Evolutionary conservation across 2,888 invertebrate species (phyloP), one percentile per base, ranked within the genome.

Genomic region (Tribolium freemani): DNA sequence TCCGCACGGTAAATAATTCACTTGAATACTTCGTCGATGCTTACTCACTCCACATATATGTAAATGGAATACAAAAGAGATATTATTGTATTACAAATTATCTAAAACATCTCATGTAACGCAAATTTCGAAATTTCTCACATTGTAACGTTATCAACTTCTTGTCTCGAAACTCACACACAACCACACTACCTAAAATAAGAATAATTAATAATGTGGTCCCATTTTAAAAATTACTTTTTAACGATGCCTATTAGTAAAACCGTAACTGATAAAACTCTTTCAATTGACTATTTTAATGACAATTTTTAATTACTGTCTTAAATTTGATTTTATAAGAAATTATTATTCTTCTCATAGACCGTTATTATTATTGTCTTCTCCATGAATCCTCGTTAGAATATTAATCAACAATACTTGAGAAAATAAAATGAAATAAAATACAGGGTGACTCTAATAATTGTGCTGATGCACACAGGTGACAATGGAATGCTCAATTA

Each of bases 21-120:
- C 44, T 11, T 50, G 66, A 58, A 71, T 57, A 53, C 63, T 70
- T 70, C n/a, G 16, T 26, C 54, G 44, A 26, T 46, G 60, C 68
- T 72, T 72, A 72, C 61, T 72, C 71, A 72, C 45, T 54, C 26
- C 10, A 8, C 20, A 10, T 54, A 56, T 48, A 26, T 26, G 26
- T 26, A 13, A 38, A n/a, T 38, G 9, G 71, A 60, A 72, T 72
- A 72, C 61, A 67, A 72, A 72, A 58, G 46, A 72, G 66, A 57
- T 31, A 54, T 69, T 69, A 64, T 56, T 60, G 66, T 72, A 57
- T 67, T 60, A 56, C 56, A 57, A 67, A 54, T 48, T 56, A 56
- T 20, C 53, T 45, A 21, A 54, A 53, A 45, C 53, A 51, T 58
- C 45, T 50, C 13, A 11, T 13, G 20, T 63, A 63, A 44, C 21